Evolutionary conservation across 1,140 invertebrate genomes (phyloP).

Genomic region (Batillaria attramentaria): DNA sequence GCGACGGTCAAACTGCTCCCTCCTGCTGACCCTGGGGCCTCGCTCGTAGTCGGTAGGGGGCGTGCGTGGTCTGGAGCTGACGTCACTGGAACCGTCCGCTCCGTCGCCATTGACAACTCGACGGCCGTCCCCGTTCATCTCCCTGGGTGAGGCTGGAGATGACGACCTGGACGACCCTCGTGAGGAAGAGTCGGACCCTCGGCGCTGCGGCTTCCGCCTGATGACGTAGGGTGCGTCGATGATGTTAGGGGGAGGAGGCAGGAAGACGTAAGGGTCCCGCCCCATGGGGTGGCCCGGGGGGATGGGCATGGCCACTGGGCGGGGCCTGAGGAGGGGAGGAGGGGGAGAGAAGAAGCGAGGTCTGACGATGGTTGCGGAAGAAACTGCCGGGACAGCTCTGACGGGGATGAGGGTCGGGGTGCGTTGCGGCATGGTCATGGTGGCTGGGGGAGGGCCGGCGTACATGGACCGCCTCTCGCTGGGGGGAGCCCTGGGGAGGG

Average conservation of each 20-base stretch:
- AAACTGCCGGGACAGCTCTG: constrained; percentile 19
- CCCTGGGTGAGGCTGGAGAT: constrained; percentile 27
- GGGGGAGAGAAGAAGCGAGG: constrained; percentile 59
- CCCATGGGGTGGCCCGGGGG: constrained; percentile 35
- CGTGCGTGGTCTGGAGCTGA: constrained; percentile 52
- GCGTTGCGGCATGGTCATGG: constrained; percentile 32
- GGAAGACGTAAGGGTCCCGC: constrained; percentile 45
- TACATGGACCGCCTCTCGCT: constrained; percentile 18
- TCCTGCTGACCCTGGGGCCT: constrained; percentile 49
- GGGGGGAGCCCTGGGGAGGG: constrained; percentile 5
- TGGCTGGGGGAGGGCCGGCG: background rate
- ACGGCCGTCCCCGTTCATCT: background rate
- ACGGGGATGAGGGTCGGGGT: constrained; percentile 29
- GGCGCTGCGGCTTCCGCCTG: constrained; percentile 38
- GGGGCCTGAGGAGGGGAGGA: constrained; percentile 36
- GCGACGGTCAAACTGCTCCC: constrained; percentile 54
- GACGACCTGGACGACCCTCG: constrained; percentile 31
- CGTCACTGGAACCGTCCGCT: constrained; percentile 45
- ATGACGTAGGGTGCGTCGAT: constrained; percentile 37
- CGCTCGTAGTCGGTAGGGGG: constrained; percentile 63
- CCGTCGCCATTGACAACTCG: constrained; percentile 35
- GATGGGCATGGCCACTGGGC: constrained; percentile 31
- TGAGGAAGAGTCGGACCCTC: constrained; percentile 37
- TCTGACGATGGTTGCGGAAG: constrained; percentile 40
- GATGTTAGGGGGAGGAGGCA: constrained; percentile 34